Evolutionary conservation across 1,140 invertebrate species (phyloP).

Genomic region (Drosophila chauvacae): DNA sequence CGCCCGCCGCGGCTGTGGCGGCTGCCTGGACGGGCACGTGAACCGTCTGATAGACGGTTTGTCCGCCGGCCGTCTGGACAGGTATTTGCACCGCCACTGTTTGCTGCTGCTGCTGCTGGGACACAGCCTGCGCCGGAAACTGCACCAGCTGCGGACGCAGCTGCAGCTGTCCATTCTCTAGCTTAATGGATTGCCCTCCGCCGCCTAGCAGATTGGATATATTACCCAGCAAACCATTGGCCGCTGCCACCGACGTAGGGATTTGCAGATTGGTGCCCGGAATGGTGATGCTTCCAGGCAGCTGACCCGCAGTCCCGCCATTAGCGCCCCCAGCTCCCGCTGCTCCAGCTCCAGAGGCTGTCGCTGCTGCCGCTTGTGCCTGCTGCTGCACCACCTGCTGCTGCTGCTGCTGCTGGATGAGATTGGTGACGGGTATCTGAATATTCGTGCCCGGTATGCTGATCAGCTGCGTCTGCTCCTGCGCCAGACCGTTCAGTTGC

Average conservation of each 20-base stretch:
- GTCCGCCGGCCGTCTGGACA: slow-evolving; percentile 94
- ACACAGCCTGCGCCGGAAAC: slow-evolving; percentile 85
- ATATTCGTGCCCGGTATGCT: slow-evolving; percentile 87
- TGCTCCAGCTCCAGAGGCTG: slow-evolving; percentile 7
- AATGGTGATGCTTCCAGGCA: slow-evolving; percentile 85
- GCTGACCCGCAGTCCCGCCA: neutral
- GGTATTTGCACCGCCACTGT: slow-evolving; percentile 96
- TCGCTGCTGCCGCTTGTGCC: slow-evolving; percentile 25
- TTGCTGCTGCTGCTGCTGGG: slow-evolving; percentile 91
- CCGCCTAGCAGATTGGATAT: slow-evolving; percentile 52
- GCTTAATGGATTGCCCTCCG: slow-evolving; percentile 55
- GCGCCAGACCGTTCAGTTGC: slow-evolving; percentile 86
- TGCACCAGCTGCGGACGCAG: slow-evolving; percentile 90
- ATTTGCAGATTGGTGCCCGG: slow-evolving; percentile 87
- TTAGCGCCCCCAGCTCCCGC: slow-evolving; percentile 1
- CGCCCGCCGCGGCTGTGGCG: slow-evolving; percentile 86
- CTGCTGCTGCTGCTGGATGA: slow-evolving; percentile 62
- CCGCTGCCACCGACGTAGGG: slow-evolving; percentile 83
- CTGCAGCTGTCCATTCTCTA: slow-evolving; percentile 86
- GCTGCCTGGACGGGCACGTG: slow-evolving; percentile 94
- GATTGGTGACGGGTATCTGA: slow-evolving; percentile 85
- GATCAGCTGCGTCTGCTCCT: slow-evolving; percentile 85
- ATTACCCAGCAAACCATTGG: slow-evolving; percentile 77
- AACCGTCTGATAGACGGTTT: slow-evolving; percentile 96
- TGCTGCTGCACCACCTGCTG: slow-evolving; percentile 48